Evolutionary conservation across 2,797 vertebrate species (phyloP).

Genomic region (Pachyuromys duprasi): DNA sequence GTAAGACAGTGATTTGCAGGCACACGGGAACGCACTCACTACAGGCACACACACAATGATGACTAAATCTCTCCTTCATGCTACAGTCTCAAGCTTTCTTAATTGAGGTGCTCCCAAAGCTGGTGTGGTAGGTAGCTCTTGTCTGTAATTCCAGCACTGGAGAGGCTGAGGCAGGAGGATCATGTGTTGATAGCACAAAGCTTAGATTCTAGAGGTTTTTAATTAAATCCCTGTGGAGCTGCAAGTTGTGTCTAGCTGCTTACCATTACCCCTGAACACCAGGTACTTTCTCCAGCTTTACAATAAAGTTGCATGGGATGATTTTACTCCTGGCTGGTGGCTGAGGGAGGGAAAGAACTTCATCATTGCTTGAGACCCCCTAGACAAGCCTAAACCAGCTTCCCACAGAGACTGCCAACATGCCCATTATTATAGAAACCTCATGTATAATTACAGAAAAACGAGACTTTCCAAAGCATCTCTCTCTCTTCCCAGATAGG

Average conservation of each 20-base stretch:
- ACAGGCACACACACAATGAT: conserved; percentile 4
- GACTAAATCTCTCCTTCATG: not conserved
- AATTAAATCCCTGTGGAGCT: not conserved
- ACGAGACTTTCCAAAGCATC: not conserved
- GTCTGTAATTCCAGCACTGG: not conserved
- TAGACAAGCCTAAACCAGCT: conserved; percentile 1
- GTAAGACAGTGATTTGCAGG: conserved; percentile 35
- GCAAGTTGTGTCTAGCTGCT: conserved; percentile 26
- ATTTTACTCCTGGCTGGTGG: not conserved
- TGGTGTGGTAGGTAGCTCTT: not conserved
- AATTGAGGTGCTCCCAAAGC: not conserved
- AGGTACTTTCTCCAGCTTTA: conserved; percentile 1
- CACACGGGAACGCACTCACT: not conserved
- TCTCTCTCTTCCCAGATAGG: too few species aligned
- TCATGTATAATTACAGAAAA: not conserved
- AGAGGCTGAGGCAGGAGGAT: not conserved
- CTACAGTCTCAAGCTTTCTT: conserved; percentile 24
- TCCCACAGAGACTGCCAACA: not conserved
- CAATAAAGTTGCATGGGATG: conserved; percentile 10
- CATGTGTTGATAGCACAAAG: not conserved
- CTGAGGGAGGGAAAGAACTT: conserved; percentile 2
- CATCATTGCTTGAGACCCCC: not conserved
- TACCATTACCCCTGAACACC: not conserved
- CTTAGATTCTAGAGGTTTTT: not conserved
- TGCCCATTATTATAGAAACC: not conserved